These are phyloP conservation scores for Ypsolopha scabrella DNA, from an alignment of 2,888 invertebrate species.

Conservation along the genomic window DNA sequence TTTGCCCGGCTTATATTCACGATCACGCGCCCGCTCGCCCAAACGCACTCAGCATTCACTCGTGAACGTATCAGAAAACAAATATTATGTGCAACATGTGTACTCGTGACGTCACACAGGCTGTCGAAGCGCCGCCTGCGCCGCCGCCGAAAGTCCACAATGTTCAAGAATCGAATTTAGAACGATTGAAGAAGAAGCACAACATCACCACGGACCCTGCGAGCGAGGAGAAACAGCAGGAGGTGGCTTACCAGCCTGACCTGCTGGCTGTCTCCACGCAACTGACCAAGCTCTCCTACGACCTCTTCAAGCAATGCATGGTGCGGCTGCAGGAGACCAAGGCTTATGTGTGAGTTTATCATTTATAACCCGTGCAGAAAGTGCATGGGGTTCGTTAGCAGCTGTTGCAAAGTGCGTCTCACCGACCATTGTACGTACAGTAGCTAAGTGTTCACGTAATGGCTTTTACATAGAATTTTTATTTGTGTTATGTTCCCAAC, in stretches of 20 bases:
- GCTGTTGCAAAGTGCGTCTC: too few relatives aligned
- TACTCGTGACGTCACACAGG: conserved; percentile 33
- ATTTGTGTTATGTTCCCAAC: too few relatives aligned
- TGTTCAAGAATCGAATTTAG: conserved; percentile 22
- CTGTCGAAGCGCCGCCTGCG: conserved; percentile 22
- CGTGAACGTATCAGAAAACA: conserved; percentile 8
- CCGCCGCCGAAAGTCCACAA: conserved; percentile 18
- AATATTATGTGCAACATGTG: conserved; percentile 58
- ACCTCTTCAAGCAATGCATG: conserved; percentile 38
- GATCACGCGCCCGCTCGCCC: conserved; percentile 19
- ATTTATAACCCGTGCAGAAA: too few relatives aligned
- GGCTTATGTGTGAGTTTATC: conserved; percentile 57
- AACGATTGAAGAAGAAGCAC: conserved; percentile 57
- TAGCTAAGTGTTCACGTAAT: too few relatives aligned
- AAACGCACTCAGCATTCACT: conserved; percentile 20
- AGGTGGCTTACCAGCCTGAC: conserved; percentile 55
- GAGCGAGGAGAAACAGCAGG: conserved; percentile 39
- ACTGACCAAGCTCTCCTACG: conserved; percentile 48
- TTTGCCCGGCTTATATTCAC: conserved; percentile 46
- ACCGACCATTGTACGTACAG: too few relatives aligned
- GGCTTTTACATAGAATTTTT: too few relatives aligned
- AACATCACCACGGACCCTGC: conserved; percentile 48
- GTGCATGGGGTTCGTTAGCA: too few relatives aligned
- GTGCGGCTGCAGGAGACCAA: conserved; percentile 51
- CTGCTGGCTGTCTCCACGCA: conserved; percentile 60